Conservation (phyloP, 2,888 invertebrate genomes). For the Cheilosia vernalis region DNA sequence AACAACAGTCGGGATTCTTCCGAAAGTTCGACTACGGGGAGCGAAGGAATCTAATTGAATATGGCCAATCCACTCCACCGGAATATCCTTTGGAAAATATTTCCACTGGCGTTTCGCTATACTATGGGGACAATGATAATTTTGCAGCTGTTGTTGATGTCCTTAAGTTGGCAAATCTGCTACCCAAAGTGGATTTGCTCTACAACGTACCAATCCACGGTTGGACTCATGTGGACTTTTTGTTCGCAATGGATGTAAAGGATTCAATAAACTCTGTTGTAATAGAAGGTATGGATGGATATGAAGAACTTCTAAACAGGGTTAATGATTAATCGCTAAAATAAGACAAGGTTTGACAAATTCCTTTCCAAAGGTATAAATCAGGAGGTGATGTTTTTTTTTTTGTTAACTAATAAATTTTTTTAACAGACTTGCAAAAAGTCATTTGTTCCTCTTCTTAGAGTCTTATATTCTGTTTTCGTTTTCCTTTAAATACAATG, state of each 20-base stretch:
- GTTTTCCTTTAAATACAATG: too few species aligned
- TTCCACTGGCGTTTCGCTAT: conserved; percentile 86
- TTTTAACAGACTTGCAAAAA: too few species aligned
- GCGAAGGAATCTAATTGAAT: conserved; percentile 84
- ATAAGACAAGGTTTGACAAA: background rate
- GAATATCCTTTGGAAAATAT: conserved; percentile 85
- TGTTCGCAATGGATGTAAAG: conserved; percentile 87
- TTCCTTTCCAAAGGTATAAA: background rate
- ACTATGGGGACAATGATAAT: conserved; percentile 88
- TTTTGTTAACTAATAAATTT: too few species aligned
- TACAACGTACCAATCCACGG: conserved; percentile 84
- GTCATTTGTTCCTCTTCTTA: too few species aligned
- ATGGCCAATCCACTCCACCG: conserved; percentile 85
- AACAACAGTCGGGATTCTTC: conserved; percentile 84
- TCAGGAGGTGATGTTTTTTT: too few species aligned
- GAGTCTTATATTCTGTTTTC: too few species aligned
- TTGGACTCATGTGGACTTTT: conserved; percentile 89
- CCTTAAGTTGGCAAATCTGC: conserved; percentile 72
- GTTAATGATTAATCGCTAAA: background rate
- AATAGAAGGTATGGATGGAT: conserved; percentile 68
- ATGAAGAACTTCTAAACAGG: background rate
- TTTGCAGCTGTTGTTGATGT: conserved; percentile 83
- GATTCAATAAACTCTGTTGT: conserved; percentile 85
- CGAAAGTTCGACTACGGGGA: conserved; percentile 85
- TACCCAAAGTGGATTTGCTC: conserved; percentile 84